Percentiles rank a stretch among this genome's conserved stretches.
phyloP scores from a whole-genome alignment of 35 echinoderm and acorn worm genomes.

The Chiridota heheva region DNA sequence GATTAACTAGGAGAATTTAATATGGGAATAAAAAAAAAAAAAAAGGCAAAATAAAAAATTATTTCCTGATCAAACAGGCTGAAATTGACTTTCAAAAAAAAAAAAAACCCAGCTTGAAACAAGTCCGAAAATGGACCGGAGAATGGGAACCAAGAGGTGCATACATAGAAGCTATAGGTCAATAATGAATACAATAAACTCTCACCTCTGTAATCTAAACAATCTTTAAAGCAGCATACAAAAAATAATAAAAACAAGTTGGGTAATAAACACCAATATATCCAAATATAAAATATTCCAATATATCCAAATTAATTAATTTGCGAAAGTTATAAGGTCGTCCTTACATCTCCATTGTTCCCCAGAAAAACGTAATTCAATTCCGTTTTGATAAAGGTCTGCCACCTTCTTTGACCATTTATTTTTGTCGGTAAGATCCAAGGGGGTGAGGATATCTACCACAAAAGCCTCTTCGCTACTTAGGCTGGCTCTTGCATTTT shows the following conservation, averaged over 20 bases:
- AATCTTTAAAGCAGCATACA: no score
- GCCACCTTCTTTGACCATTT: not conserved
- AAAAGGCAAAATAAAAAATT: no score
- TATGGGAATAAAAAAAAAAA: no score
- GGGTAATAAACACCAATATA: not conserved
- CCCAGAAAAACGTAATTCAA: slow-evolving; percentile 9
- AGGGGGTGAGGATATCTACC: not conserved
- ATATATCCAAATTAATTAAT: not conserved
- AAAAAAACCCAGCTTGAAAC: no score
- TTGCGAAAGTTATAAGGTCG: slow-evolving; percentile 2
- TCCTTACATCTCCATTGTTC: not conserved
- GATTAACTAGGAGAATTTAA: no score
- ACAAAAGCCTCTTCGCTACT: not conserved
- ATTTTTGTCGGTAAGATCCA: not conserved
- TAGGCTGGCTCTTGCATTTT: not conserved
- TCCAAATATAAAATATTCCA: not conserved
- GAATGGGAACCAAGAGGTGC: no score
- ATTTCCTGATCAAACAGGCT: no score
- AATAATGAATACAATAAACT: not conserved
- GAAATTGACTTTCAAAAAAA: no score
- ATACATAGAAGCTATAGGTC: not conserved
- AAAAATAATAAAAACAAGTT: not conserved
- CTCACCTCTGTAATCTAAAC: no score
- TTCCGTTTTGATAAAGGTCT: not conserved
- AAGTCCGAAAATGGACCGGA: no score